Base-by-base conservation (phyloP, 1,140 invertebrate species). In the Penaeus japonicus region DNA sequence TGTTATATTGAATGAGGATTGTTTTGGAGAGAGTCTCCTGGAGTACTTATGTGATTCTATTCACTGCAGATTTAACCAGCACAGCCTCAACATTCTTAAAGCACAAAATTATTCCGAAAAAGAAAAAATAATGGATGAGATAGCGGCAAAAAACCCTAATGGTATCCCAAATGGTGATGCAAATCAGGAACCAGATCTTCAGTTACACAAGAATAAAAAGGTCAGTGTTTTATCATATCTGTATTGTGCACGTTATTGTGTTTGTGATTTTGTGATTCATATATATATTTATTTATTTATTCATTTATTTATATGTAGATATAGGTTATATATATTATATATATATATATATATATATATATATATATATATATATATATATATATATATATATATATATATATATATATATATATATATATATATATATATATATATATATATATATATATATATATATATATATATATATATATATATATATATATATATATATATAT, bases 31-130 rank as follows among this genome's bases (percentile, higher is more conserved):
- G n/a, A n/a, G n/a, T n/a, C n/a, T n/a, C 4, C 12, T 39, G 39
- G 12, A 39, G 39, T 39, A 7, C 7, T 2, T 39, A 39, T 39
- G 35, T 39, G 12, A 27, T n/a, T 55, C 57, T 4, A n/a, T 84
- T 35, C 32, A 32, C 62, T 79, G 73, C 85, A 93, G 95, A 87
- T 99, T 99, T 92, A 99, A 99, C 94, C 97, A 99, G 93, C 98
- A 99, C 93, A 99, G 98, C 83, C 98, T 98, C 88, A 98, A 98
- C 96, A 96, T 98, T 84, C 94, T 98, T 88, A 97, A 97, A 94
- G 96, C 97, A 32, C 85, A 88, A 62, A 82, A 70, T 80, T 70
- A 77, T 39, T 88, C 85, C n/a, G 85, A 82, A 73, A 84, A 88
- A 54, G 79, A 85, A 47, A 90, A 84, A 85, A n/a, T 91, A 27